Evolutionary conservation across 2,797 vertebrate species (phyloP), one percentile per base, ranked within the genome.

Genomic region (Oryzias dopingdopingensis): DNA sequence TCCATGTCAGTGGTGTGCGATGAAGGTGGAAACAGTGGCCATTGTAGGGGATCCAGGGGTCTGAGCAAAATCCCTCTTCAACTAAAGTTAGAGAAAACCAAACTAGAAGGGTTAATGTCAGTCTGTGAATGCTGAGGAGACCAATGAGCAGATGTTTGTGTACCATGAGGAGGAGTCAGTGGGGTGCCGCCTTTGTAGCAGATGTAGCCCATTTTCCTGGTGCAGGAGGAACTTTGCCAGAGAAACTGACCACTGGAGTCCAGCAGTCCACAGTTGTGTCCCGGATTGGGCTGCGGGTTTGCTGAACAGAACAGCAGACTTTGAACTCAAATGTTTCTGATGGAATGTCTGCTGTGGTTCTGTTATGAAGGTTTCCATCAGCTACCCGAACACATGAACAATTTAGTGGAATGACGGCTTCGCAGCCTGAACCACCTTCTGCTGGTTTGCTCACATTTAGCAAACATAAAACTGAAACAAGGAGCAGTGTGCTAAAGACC

Each of bases 1-100:
- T 77, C 93, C 95, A 96, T 2, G 92, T 92, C 74, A 90, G 90
- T 41, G 45, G 15, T 10, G 68, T 67, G 37, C 90, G 94, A 2
- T 88, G 49, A 67, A 98, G 90, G 52, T 89, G 81, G 79, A 95
- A 98, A 73, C 96, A 99, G 76, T 94, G 83, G 18, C 93, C 93
- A 41, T 89, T 88, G 61, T 96, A 96, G 1, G 95, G 91, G 63
- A 94, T 91, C 96, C 95, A 98, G 14, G 90, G 91, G 32, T 40
- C 60, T 29, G 90, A 80, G 67, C 96, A 97, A 55, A 76, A 84
- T 12, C 90, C 90, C 55, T 85, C 63, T 49, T 86, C 87, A 61
- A 65, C 91, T 92, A 61, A 67, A 29, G 32, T 70, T 23, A 4
- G 60, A 37, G 52, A 71, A 62, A 4, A 51, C 42, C 10, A 67